A percentile compares a stretch with the other conserved stretches of the same genome.
These are phyloP conservation scores for Cremastobaeus sp. DNA, from an alignment of 2,888 invertebrate genomes.

Conservation along the genomic window DNA sequence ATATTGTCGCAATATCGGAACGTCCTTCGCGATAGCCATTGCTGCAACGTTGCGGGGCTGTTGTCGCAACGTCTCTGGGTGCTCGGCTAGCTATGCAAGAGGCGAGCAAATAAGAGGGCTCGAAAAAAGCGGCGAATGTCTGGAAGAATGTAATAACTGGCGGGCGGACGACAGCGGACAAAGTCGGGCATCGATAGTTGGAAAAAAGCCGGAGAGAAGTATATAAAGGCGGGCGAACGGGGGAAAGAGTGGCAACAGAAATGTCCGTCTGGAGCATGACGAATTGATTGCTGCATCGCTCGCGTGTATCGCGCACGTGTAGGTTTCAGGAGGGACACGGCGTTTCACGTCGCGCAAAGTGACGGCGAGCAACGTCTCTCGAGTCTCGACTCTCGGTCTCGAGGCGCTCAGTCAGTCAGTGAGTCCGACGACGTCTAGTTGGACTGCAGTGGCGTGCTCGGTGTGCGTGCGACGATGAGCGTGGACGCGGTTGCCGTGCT, in stretches of 20 bases:
- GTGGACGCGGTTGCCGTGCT: constrained; percentile 25
- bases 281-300: constrained; percentile 37
- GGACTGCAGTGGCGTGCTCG: constrained; percentile 32
- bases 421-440: constrained; percentile 37
- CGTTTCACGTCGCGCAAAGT: constrained; percentile 30
- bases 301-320: constrained; percentile 52
- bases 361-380: constrained; percentile 17
- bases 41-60: constrained; percentile 42
- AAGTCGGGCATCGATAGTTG: no score
- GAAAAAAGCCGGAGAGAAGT: neutral
- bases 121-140: no score
- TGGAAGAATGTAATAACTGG: no score
- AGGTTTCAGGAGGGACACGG: constrained; percentile 46
- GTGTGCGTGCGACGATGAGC: constrained; percentile 38
- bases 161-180: no score
- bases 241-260: neutral
- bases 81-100: neutral
- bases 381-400: constrained; percentile 27
- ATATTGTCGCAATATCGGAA: constrained; percentile 45
- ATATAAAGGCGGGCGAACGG: neutral
- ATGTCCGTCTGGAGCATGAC: constrained; percentile 19
- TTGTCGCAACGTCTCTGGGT: constrained; percentile 25
- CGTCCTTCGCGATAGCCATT: constrained; percentile 49
- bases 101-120: neutral
- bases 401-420: constrained; percentile 30